Base-by-base conservation (phyloP, 64 coral and sea anemone species). In the Anthopleura sola region DNA sequence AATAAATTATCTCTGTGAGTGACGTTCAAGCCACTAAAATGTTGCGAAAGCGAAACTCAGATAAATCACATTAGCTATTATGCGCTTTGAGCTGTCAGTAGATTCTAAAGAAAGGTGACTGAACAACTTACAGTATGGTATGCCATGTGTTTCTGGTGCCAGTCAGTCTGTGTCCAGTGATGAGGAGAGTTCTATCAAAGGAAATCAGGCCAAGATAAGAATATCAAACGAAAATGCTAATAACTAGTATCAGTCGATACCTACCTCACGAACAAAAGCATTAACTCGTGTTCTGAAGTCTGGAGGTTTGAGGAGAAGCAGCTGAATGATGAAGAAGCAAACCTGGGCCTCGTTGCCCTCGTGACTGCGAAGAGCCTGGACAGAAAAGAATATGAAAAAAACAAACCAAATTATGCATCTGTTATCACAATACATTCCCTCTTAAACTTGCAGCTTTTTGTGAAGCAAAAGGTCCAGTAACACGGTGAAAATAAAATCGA, bases 291-390 rank as follows among this genome's bases (percentile, higher is more conserved):
- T 86, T 69, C 92, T 93, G 28, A 98, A 94, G 2, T 93, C 92
- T 14, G 82, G 53, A 8, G 88, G 92, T 46, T 93, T 98, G 51
- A 98, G 60, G 68, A 98, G 66, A 60, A 98, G 80, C 64, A 98
- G 80, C 55, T 91, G 92, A 88, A 98, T 94, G 83, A 98, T 94
- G 37, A 98, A 93, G 78, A 94, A 88, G 76, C 95, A 98, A 82
- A 98, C 95, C 76, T 98, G 95, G 7, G 95, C 95, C 77, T 98
- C 95, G 23, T 94, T 98, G 10, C 91, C 92, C 49, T 98, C 95
- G 36, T 98, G 92, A 34, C 89, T 94, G 36, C 95, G 95, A 26
- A 98, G 68, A 44, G 87, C 91, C 94, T 97, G 36, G 5, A 85
- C 74, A 16, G 75, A 34, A 87, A 44, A 49, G 50, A 86, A 86